Conservation (phyloP, 2,113 vertebrate species). For the Hylia prasina region DNA sequence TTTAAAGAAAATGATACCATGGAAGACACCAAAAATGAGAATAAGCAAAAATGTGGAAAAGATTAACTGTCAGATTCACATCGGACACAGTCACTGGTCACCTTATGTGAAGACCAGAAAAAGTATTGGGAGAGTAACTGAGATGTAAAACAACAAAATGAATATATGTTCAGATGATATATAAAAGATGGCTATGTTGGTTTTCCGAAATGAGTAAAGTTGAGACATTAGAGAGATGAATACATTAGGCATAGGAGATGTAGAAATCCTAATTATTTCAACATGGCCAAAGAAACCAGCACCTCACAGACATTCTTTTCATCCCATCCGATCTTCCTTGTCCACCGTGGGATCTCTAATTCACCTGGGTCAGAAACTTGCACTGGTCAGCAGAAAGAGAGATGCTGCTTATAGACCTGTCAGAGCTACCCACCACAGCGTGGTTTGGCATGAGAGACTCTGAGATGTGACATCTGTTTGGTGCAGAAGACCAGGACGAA, state of each 20-base stretch:
- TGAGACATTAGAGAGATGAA: neutral
- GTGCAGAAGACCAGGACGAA: neutral
- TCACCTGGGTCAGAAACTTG: neutral
- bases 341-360: neutral
- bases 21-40: neutral
- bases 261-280: neutral
- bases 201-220: neutral
- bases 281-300: neutral
- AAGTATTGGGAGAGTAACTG: neutral
- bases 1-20: neutral
- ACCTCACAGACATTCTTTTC: neutral
- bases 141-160: neutral
- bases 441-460: neutral
- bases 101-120: neutral
- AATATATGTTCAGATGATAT: neutral
- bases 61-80: neutral
- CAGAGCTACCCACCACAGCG: neutral
- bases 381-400: neutral
- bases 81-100: neutral
- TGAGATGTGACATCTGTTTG: accelerated
- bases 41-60: neutral
- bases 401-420: neutral
- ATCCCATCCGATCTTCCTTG: neutral
- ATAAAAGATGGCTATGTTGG: neutral
- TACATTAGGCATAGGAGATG: neutral